Conservation (phyloP, 2,888 invertebrate genomes). For the Nomada lathburiana region DNA sequence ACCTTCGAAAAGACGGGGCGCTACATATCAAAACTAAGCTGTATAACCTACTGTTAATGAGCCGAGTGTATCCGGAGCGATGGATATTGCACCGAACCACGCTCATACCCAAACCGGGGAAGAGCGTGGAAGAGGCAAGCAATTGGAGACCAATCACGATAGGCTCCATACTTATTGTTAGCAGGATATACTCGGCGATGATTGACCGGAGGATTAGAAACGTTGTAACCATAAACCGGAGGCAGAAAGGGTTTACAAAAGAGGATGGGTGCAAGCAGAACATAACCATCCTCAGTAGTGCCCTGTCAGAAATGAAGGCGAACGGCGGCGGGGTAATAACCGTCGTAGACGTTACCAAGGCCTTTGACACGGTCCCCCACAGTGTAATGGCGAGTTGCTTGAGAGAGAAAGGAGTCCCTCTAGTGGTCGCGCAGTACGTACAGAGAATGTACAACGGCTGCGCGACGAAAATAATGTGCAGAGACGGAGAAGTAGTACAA, state of each 20-base stretch:
- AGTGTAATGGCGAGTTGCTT: too few species aligned
- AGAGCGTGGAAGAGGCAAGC: rapidly evolving
- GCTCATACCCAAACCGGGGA: background rate
- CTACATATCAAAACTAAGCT: background rate
- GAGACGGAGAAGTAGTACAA: rapidly evolving
- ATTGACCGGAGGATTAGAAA: background rate
- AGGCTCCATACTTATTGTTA: background rate
- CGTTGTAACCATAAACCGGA: rapidly evolving
- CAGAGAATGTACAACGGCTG: too few species aligned
- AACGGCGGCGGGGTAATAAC: rapidly evolving
- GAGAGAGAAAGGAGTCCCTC: rapidly evolving
- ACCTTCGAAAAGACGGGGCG: background rate
- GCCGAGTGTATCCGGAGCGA: background rate
- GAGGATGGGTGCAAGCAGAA: too few species aligned
- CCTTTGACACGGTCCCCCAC: too few species aligned
- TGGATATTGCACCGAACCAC: background rate
- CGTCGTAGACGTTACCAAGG: too few species aligned
- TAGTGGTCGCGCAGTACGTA: too few species aligned
- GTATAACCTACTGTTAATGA: background rate
- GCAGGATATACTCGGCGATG: background rate
- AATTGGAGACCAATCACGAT: conserved; percentile 20
- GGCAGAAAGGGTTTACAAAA: too few species aligned
- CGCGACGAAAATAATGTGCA: too few species aligned
- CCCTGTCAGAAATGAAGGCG: too few species aligned
- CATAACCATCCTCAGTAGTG: too few species aligned